A percentile compares a stretch with the other conserved stretches of the same genome.
phyloP scores from a whole-genome alignment of 2,113 vertebrate genomes.

The Brachionichthys hirsutus region DNA sequence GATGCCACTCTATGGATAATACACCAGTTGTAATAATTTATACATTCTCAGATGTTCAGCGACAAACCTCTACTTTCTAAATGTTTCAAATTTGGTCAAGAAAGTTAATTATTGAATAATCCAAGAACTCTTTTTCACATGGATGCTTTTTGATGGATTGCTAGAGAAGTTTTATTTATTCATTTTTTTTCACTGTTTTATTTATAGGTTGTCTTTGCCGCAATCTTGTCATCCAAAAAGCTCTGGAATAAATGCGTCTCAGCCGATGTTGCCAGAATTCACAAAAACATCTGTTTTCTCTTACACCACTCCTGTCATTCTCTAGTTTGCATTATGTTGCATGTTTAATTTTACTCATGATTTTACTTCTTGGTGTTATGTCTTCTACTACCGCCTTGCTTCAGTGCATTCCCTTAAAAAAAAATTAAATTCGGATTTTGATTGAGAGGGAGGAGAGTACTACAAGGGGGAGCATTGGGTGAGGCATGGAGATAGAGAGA shows the following conservation, averaged over 20 bases:
- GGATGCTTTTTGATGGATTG: neutral
- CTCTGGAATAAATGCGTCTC: constrained; percentile 9
- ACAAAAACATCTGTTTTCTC: neutral
- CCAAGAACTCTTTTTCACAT: neutral
- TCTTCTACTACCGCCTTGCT: constrained; percentile 5
- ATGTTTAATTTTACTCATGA: neutral
- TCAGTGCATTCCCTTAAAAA: neutral
- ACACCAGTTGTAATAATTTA: neutral
- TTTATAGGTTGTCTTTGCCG: constrained; percentile 16
- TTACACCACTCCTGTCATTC: constrained; percentile 15
- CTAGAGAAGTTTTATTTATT: constrained; percentile 21
- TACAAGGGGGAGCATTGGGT: no score
- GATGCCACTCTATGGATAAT: neutral
- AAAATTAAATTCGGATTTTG: no score
- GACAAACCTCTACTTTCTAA: constrained; percentile 1
- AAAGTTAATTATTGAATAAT: no score
- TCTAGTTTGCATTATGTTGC: constrained; percentile 19
- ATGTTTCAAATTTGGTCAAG: no score
- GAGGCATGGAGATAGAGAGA: no score
- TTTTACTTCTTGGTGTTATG: constrained; percentile 11
- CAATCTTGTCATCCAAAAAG: constrained; percentile 23
- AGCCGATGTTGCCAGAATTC: constrained; percentile 1
- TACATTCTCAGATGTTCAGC: neutral
- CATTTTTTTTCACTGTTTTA: constrained; percentile 15
- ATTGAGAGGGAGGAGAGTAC: no score